Percentiles rank a stretch among this genome's conserved stretches.
Conservation (phyloP, 2,113 vertebrate genomes). For the Macrotis lagotis region DNA sequence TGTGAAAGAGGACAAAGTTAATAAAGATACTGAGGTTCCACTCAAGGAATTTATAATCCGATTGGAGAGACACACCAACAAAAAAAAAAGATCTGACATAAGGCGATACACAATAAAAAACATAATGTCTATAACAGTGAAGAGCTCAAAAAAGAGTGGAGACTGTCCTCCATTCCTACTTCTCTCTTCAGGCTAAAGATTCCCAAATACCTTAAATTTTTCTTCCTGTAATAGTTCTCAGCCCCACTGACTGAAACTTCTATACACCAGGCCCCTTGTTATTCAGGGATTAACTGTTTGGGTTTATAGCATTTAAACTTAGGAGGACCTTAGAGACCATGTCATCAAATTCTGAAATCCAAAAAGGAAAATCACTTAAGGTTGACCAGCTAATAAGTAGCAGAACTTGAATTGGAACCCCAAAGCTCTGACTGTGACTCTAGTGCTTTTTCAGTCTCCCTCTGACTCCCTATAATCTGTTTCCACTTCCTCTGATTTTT, state of each 20-base stretch:
- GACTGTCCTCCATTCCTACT: background rate
- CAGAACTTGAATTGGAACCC: background rate
- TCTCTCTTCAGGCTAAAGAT: background rate
- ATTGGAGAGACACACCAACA: background rate
- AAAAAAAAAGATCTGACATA: background rate
- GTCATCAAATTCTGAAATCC: background rate
- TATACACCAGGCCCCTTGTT: background rate
- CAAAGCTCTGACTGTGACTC: background rate
- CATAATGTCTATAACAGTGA: background rate
- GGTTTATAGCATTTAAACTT: background rate
- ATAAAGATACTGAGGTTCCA: background rate
- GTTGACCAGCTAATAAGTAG: background rate
- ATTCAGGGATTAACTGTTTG: background rate
- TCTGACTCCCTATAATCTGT: constrained; percentile 68
- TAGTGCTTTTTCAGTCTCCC: background rate
- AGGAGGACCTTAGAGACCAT: background rate
- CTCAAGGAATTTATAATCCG: background rate
- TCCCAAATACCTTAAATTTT: background rate
- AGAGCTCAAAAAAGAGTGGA: background rate
- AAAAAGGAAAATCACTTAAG: background rate
- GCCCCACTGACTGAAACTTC: background rate
- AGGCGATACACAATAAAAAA: background rate
- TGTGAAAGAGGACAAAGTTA: background rate
- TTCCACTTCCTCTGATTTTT: constrained; percentile 73
- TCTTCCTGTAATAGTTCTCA: background rate